Percentiles rank a stretch among this genome's conserved stretches.
Conservation (phyloP, 1,140 invertebrate genomes). For the Vanessa tameamea region DNA sequence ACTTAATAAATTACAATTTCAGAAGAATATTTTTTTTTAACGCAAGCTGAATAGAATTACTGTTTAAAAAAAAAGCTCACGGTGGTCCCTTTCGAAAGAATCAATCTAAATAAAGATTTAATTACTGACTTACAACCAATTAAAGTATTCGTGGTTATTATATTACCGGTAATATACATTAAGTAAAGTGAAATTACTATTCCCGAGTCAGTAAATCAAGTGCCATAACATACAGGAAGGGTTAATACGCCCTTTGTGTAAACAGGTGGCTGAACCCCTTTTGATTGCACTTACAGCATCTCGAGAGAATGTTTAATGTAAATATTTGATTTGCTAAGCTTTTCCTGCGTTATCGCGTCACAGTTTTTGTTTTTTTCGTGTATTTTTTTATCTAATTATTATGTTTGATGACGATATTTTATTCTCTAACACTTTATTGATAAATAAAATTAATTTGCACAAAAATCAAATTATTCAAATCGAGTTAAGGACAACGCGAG, state of each 20-base stretch:
- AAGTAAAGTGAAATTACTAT: conserved; percentile 18
- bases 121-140: background rate
- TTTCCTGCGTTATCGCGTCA: conserved; percentile 26
- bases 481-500: conserved; percentile 21
- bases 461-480: conserved; percentile 10
- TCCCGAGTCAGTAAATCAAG: conserved; percentile 21
- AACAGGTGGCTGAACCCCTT: conserved; percentile 44
- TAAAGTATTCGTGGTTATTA: conserved; percentile 4
- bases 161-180: conserved; percentile 3
- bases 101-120: too few species aligned
- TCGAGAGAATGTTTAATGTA: conserved; percentile 41
- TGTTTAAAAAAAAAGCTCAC: too few species aligned
- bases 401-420: too few species aligned
- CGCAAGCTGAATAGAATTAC: too few species aligned
- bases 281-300: conserved; percentile 39
- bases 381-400: too few species aligned
- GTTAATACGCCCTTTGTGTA: conserved; percentile 40
- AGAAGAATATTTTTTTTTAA: too few species aligned
- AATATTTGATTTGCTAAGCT: conserved; percentile 43
- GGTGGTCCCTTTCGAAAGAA: too few species aligned
- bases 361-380: conserved; percentile 2
- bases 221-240: conserved; percentile 31
- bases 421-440: background rate
- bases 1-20: too few species aligned
- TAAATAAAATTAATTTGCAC: background rate